Base-by-base conservation (phyloP, 2,113 vertebrate genomes). In the Larimichthys crocea region DNA sequence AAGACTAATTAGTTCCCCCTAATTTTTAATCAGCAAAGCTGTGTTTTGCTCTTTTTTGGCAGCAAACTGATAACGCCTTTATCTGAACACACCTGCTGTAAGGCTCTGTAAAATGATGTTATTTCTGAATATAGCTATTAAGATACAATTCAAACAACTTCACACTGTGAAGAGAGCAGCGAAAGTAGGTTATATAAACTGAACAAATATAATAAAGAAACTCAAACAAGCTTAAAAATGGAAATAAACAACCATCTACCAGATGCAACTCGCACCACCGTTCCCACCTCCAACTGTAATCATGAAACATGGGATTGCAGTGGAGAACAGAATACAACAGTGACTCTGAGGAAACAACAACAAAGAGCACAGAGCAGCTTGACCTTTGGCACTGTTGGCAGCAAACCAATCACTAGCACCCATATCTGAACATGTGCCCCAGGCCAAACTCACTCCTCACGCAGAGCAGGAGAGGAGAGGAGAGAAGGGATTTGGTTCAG, bases 341-440 rank as follows among this genome's bases (percentile, higher is more conserved):
- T 86, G 95, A 96, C 92, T 95, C 92, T 92, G 91, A 95, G 91
- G 89, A 79, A 94, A 92, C 86, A 88, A 92, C 86, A 94, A 95
- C 92, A 93, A 92, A 91, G 86, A 92, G 95, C 96, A 95, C 95
- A 96, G 94, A 95, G 96, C 94, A 96, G 95, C 94, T 97, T 97
- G 97, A 99, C 97, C 97, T 97, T 96, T 93, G 92, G 91, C 96
- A 94, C 94, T 91, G 93, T 96, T 97, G 96, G 96, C 96, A 96
- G 95, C 94, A 96, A 97, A 97, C 97, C 97, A 97, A 97, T 98
- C 97, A 97, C 95, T 91, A 94, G 96, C 96, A 96, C 96, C 94
- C 93, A 96, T 97, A 98, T 97, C 96, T 95, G 97, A 97, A 97
- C 96, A 97, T 96, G 97, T 96, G 97, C 97, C 96, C 94, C 92